Base-by-base conservation (phyloP, 2,113 vertebrate species). In the Epinephelus moara region DNA sequence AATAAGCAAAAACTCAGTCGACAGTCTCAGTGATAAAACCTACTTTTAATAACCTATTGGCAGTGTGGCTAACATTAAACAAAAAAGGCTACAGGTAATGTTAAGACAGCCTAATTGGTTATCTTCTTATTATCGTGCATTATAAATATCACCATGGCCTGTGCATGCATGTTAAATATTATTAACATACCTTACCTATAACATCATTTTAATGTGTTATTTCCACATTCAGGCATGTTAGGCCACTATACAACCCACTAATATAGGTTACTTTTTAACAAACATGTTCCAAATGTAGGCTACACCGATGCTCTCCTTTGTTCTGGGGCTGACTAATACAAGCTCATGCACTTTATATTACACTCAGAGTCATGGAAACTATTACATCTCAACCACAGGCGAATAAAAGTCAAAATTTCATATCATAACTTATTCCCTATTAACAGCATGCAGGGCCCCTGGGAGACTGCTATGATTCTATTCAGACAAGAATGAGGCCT, bases 401-500 rank as follows among this genome's bases (percentile, higher is more conserved):
- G 15, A 72, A 52, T 55, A 21, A 75, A 78, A 75, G 25, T n/a
- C 8, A 50, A 50, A 0, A 27, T 67, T n/a, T 75, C 6, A 47
- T 9, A 70, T 74, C 56, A 18, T 30, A 55, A 50, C 13, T 53
- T 73, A 37, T 40, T 68, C 27, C 47, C 30, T 77, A 53, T 70
- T 67, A 75, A 81, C 27, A 62, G 33, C 49, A 45, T 8, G 57
- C 74, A 80, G 71, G 50, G 37, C 57, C 14, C 62, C 68, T 73
- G 50, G 21, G 80, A 67, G 60, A 57, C 37, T 64, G 55, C 18
- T 50, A 3, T 45, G 53, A 1, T 78, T 72, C 62, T 70, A 73
- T 66, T 59, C 27, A 80, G 68, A 60, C 74, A 33, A 27, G 23
- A 70, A 68, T 40, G n/a, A 80, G 60, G 78, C 63, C 64, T 73